These are phyloP conservation scores for Agrypnia vestita DNA, from an alignment of 1,140 invertebrate genomes.

Conservation along the genomic window DNA sequence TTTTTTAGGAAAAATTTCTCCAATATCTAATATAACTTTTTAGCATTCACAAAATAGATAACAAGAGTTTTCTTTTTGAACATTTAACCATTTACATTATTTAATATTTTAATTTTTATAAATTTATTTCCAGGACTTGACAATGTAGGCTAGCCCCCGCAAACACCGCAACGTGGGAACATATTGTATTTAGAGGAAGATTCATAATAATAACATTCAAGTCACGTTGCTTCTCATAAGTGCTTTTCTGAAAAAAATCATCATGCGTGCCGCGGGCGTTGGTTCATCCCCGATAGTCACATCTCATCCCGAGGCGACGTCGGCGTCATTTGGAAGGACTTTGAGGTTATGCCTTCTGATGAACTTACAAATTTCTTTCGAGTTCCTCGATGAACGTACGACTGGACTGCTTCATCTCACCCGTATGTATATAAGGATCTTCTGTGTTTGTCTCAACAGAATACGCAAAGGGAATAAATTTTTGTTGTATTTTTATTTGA, in stretches of 20 bases:
- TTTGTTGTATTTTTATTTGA: slow-evolving; percentile 25
- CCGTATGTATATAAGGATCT: neutral
- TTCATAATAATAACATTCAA: slow-evolving; percentile 9
- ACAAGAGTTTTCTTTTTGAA: too few species aligned
- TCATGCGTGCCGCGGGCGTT: neutral
- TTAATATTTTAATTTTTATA: slow-evolving; percentile 22
- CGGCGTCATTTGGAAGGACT: too few species aligned
- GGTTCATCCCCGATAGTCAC: neutral
- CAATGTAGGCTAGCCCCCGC: slow-evolving; percentile 47
- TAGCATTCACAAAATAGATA: too few species aligned
- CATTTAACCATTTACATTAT: too few species aligned
- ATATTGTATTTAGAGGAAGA: neutral
- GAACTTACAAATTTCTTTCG: too few species aligned
- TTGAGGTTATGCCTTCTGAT: too few species aligned
- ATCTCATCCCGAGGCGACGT: neutral
- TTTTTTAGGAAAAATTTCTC: too few species aligned
- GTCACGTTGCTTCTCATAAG: slow-evolving; percentile 8
- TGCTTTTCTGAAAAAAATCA: slow-evolving; percentile 1
- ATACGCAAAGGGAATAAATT: neutral
- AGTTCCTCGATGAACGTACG: too few species aligned
- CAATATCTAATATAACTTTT: too few species aligned
- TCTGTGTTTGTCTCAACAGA: neutral
- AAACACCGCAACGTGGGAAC: neutral
- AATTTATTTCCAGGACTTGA: slow-evolving; percentile 52
- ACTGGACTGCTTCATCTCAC: neutral